Percentiles rank a stretch among this genome's conserved stretches.
Conservation (phyloP, 2,888 invertebrate species). For the Dysmachus trigonus region DNA sequence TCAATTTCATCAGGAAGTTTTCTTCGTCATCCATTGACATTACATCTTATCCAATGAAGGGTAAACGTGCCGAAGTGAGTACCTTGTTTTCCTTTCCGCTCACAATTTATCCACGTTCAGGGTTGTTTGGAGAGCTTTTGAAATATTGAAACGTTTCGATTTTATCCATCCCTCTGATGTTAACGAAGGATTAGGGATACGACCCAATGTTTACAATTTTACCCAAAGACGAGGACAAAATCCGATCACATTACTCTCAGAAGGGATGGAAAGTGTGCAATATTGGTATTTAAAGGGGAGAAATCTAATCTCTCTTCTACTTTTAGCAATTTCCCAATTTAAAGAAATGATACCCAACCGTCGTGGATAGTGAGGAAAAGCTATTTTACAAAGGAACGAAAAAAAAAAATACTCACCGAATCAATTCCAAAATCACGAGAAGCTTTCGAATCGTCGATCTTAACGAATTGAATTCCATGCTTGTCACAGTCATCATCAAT, state of each 20-base stretch:
- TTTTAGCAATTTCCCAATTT: neutral
- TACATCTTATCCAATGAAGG: neutral
- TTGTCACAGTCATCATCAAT: slow-evolving; percentile 94
- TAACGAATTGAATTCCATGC: slow-evolving; percentile 91
- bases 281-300: neutral
- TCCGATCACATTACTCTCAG: neutral
- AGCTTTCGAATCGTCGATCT: slow-evolving; percentile 87
- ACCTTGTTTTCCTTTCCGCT: neutral
- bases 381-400: neutral
- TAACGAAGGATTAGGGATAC: slow-evolving; percentile 10
- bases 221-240: neutral
- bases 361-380: neutral
- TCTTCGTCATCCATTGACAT: neutral
- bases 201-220: neutral
- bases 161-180: neutral
- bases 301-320: neutral
- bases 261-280: neutral
- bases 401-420: slow-evolving; percentile 58
- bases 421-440: slow-evolving; percentile 88
- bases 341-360: neutral
- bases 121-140: slow-evolving; percentile 16
- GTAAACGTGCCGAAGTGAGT: slow-evolving; percentile 2
- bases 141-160: slow-evolving; percentile 23
- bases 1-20: neutral
- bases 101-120: slow-evolving; percentile 2